phyloP scores from a whole-genome alignment of 2,113 vertebrate genomes.

The Propithecus coquereli region DNA sequence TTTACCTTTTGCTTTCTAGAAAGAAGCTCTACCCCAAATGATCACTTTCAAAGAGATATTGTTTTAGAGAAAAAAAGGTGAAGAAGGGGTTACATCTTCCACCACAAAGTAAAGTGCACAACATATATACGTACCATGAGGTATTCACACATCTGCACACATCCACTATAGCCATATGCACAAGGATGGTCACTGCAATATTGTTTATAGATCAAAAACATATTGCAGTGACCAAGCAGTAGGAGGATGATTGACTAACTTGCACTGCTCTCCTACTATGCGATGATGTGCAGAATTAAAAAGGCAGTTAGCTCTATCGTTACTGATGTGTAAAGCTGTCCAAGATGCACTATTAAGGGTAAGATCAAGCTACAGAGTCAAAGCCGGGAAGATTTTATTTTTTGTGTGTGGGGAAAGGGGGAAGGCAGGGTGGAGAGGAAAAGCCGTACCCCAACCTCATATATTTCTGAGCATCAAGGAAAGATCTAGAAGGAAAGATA shows the following conservation, averaged over 20 bases:
- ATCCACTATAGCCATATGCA: fast-evolving
- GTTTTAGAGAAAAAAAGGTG: neutral
- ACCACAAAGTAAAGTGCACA: neutral
- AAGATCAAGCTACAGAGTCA: neutral
- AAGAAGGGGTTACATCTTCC: neutral
- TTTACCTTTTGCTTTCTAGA: neutral
- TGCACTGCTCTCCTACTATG: fast-evolving
- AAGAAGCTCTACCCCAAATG: neutral
- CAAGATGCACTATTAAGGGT: too few relatives aligned
- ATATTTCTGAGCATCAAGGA: neutral
- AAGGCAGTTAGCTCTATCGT: neutral
- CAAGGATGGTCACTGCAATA: fast-evolving
- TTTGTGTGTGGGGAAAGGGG: neutral
- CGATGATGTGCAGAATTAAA: neutral
- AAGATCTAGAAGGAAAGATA: neutral
- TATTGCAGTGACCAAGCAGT: neutral
- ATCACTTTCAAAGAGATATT: neutral
- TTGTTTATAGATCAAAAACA: neutral
- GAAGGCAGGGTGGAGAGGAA: neutral
- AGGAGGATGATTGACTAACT: too few relatives aligned
- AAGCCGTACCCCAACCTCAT: neutral
- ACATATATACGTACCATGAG: fast-evolving
- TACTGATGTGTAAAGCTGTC: neutral
- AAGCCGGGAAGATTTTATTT: neutral
- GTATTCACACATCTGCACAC: fast-evolving